Percentiles rank a stretch among this genome's conserved stretches.
Evolutionary conservation across 2,888 invertebrate species (phyloP).

Genomic region (Linnaemya tessellans): DNA sequence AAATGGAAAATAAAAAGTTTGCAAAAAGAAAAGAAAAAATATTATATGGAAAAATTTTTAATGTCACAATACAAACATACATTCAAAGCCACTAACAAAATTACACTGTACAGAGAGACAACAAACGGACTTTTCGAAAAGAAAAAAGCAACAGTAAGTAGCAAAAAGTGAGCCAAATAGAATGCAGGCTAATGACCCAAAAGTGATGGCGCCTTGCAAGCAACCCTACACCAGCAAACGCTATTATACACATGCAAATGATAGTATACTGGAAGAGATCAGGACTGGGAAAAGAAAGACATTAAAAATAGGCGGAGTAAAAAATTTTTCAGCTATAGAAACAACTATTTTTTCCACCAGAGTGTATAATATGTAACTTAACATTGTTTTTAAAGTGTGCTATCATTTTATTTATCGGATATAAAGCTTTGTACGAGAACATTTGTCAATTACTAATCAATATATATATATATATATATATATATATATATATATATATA

Average conservation of each 20-base stretch:
- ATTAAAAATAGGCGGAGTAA: background rate
- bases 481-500: no score
- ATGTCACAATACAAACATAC: conserved; percentile 27
- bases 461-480: no score
- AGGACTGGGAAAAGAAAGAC: conserved; percentile 26
- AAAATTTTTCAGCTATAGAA: background rate
- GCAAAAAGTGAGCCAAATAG: conserved; percentile 67
- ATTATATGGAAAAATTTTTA: conserved; percentile 54
- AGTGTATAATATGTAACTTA: no score
- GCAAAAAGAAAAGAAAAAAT: conserved; percentile 37
- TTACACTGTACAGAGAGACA: conserved; percentile 25
- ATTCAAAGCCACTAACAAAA: background rate
- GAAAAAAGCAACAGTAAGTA: conserved; percentile 35
- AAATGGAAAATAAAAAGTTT: conserved; percentile 52
- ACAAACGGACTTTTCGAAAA: conserved; percentile 57
- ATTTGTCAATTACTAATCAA: no score
- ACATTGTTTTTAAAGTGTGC: no score
- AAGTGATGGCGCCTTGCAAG: conserved; percentile 70
- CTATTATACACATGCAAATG: conserved; percentile 5
- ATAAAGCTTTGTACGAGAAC: no score
- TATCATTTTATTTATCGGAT: no score
- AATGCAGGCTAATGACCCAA: conserved; percentile 71
- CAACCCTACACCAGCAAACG: conserved; percentile 52
- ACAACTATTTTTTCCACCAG: no score
- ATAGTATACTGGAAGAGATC: conserved; percentile 5